phyloP scores from a whole-genome alignment of 2,888 invertebrate species.

The Eristalis intricaria region DNA sequence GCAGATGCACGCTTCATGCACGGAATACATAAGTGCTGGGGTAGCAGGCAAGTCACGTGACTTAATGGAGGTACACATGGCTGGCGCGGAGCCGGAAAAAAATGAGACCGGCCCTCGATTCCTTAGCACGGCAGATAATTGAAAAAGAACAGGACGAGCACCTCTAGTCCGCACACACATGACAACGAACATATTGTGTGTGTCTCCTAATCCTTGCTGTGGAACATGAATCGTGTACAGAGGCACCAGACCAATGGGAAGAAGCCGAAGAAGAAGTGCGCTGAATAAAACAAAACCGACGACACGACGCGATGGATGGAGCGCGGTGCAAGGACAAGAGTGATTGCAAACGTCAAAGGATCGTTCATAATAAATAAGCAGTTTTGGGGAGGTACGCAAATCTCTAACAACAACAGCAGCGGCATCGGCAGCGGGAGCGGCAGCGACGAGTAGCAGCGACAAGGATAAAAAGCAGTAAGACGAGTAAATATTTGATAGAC shows the following conservation, averaged over 20 bases:
- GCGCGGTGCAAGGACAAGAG: constrained; percentile 29
- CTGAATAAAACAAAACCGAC: constrained; percentile 57
- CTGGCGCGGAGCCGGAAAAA: constrained; percentile 13
- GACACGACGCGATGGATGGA: background rate
- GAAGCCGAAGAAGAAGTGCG: constrained; percentile 41
- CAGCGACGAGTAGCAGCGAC: background rate
- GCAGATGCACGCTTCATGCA: constrained; percentile 37
- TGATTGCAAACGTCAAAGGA: constrained; percentile 70
- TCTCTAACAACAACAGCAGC: constrained; percentile 1
- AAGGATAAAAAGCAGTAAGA: constrained; percentile 20
- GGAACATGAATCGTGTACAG: background rate
- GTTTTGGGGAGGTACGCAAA: background rate
- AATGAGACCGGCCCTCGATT: constrained; percentile 1
- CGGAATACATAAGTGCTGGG: constrained; percentile 58
- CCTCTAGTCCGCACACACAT: background rate
- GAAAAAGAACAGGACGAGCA: constrained; percentile 50
- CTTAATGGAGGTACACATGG: constrained; percentile 64
- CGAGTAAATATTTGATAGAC: constrained; percentile 68
- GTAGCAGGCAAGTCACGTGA: constrained; percentile 62
- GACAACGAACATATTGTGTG: constrained; percentile 57
- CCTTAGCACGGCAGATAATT: constrained; percentile 57
- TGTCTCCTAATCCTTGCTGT: constrained; percentile 26
- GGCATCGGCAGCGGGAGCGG: background rate
- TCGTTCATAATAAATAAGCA: constrained; percentile 69
- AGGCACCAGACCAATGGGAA: too few species aligned